Percentiles rank a stretch among this genome's conserved stretches.
These are phyloP conservation scores for Gryllus longicercus DNA, from an alignment of 2,888 invertebrate species.

Conservation along the genomic window DNA sequence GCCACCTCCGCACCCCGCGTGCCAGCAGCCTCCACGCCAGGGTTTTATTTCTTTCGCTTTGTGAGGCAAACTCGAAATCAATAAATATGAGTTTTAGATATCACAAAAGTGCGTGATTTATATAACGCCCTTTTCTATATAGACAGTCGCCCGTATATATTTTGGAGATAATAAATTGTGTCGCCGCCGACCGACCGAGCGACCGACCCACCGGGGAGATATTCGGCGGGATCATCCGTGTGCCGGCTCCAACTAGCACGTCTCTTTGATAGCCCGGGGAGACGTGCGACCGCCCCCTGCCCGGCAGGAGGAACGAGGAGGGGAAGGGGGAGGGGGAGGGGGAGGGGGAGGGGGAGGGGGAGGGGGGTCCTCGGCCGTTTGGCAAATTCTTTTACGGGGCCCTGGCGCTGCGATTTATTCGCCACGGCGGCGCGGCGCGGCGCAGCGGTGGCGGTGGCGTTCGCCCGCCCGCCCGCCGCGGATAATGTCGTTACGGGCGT, in stretches of 20 bases:
- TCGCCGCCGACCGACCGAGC: background rate
- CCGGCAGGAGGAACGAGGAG: too few species aligned
- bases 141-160: background rate
- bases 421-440: background rate
- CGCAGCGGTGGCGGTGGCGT: background rate
- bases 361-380: background rate
- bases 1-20: background rate
- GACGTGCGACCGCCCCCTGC: too few species aligned
- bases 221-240: too few species aligned
- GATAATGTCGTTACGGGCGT: background rate
- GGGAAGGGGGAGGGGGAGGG: too few species aligned
- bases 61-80: constrained; percentile 17
- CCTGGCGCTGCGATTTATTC: background rate
- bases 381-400: constrained; percentile 7
- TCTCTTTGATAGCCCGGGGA: too few species aligned
- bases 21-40: background rate
- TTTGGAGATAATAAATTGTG: background rate
- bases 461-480: background rate
- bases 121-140: background rate
- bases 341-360: too few species aligned
- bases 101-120: constrained; percentile 17
- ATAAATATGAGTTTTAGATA: constrained; percentile 17
- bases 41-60: background rate
- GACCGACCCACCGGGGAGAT: too few species aligned
- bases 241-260: too few species aligned